Evolutionary conservation across 2,888 invertebrate species (phyloP), one percentile per base, ranked within the genome.

Genomic region (Sycophila texana): DNA sequence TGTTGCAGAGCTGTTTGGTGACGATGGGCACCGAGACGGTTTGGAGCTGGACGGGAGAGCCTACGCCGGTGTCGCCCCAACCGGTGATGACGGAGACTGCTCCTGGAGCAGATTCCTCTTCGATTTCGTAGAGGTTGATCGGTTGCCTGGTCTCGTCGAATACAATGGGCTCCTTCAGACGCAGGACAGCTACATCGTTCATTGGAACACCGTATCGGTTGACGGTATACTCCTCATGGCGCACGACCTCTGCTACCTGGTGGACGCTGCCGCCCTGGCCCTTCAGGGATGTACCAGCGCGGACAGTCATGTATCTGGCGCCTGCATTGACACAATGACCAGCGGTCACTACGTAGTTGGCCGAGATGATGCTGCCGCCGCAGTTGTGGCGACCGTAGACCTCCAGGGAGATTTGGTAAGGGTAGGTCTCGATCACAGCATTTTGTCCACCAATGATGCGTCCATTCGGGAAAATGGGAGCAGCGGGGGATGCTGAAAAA

Each of bases 111-210:
- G n/a, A 14, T 16, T 39, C 39, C 5, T 61, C 61, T 10, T 30
- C 16, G 10, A 39, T 16, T 5, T 39, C n/a, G 30, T 26, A 61
- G 7, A 61, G 61, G 39, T 63, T 63, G 18, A 63, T 61, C n/a
- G 63, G 63, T n/a, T 63, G 63, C n/a, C 39, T n/a, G n/a, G 39
- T 63, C 4, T 63, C 63, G 39, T 63, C 63, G n/a, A 63, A 63
- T 0, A n/a, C 7, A 12, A 63, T 39, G 30, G 39, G n/a, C 12
- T 39, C 39, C 63, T 39, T 30, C 0, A 94, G 85, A 87, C 92
- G 91, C 0, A 94, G 78, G 0, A 94, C 82, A 0, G 93, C 93
- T 51, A 93, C 91, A 78, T 94, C 94, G 77, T 91, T 81, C 0
- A 55, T 1, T 0, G 85, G 86, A 2, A 85, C 16, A 0, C 79